phyloP scores from a whole-genome alignment of 2,113 vertebrate species.

The Calonectris borealis region DNA sequence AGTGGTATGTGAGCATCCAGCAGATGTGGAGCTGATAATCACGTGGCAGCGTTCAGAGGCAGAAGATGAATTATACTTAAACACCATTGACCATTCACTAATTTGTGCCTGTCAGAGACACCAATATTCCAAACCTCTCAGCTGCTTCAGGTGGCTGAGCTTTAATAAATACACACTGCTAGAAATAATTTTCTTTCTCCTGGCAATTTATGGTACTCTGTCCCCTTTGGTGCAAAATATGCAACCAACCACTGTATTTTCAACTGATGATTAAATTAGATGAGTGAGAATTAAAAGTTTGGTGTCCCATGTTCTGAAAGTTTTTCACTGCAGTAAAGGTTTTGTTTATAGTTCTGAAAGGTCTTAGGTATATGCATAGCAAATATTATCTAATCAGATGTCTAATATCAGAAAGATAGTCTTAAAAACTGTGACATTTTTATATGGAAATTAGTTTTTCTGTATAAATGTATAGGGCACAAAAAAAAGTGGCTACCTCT shows the following conservation, averaged over 20 bases:
- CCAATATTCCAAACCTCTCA: background rate
- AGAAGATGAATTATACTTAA: conserved; percentile 4
- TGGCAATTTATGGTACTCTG: background rate
- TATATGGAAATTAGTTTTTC: background rate
- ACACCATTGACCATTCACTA: background rate
- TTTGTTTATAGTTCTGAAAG: background rate
- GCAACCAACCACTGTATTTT: background rate
- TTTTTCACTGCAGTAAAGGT: background rate
- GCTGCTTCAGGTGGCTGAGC: background rate
- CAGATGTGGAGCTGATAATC: background rate
- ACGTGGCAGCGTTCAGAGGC: background rate
- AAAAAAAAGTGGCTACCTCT: background rate
- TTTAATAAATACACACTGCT: background rate
- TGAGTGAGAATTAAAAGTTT: background rate
- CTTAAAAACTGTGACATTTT: background rate
- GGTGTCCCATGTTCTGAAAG: background rate
- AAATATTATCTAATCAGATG: background rate
- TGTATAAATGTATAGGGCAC: background rate
- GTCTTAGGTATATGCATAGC: background rate
- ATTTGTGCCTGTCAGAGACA: background rate
- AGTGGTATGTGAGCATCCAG: background rate
- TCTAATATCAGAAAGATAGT: background rate
- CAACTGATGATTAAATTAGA: background rate
- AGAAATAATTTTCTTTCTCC: background rate
- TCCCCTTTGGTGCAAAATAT: background rate